A percentile compares a stretch with the other conserved stretches of the same genome.
Evolutionary conservation across 1,140 invertebrate species (phyloP).

Genomic region (Drosophila kohkoa): DNA sequence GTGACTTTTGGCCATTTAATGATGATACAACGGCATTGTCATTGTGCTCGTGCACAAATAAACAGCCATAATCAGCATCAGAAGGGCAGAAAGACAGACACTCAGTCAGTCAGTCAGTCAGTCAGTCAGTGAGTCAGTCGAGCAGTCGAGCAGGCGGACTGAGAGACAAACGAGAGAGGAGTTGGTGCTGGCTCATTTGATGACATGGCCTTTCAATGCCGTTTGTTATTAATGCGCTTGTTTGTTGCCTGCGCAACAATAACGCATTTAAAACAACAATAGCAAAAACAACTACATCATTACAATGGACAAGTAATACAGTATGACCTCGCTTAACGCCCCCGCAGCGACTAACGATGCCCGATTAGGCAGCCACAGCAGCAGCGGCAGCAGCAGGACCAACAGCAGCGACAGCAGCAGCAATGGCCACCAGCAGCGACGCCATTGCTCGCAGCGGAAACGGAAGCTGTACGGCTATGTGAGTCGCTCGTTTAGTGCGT

Average conservation of each 20-base stretch:
- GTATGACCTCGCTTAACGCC: conserved; percentile 45
- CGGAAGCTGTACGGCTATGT: conserved; percentile 50
- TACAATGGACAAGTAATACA: conserved; percentile 65
- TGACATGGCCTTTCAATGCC: conserved; percentile 76
- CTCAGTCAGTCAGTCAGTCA: neutral
- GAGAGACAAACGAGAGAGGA: neutral
- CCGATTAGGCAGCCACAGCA: conserved; percentile 58
- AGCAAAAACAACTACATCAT: conserved; percentile 43
- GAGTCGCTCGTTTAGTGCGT: conserved; percentile 13
- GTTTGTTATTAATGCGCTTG: conserved; percentile 77
- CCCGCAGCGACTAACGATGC: conserved; percentile 63
- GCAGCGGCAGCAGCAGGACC: conserved; percentile 16
- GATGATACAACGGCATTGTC: conserved; percentile 76
- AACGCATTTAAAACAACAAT: conserved; percentile 79
- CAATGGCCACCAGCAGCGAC: conserved; percentile 37
- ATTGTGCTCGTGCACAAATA: conserved; percentile 66
- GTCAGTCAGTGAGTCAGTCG: conserved; percentile 4
- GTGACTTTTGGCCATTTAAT: conserved; percentile 83
- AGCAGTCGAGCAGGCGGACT: neutral
- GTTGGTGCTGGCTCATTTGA: conserved; percentile 71
- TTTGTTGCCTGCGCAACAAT: conserved; percentile 67
- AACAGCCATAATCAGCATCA: conserved; percentile 76
- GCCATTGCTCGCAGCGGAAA: conserved; percentile 44
- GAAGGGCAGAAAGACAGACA: conserved; percentile 5
- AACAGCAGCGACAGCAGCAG: conserved; percentile 21